Conservation (phyloP, 2,888 invertebrate genomes). For the Slavum lentiscoides region DNA sequence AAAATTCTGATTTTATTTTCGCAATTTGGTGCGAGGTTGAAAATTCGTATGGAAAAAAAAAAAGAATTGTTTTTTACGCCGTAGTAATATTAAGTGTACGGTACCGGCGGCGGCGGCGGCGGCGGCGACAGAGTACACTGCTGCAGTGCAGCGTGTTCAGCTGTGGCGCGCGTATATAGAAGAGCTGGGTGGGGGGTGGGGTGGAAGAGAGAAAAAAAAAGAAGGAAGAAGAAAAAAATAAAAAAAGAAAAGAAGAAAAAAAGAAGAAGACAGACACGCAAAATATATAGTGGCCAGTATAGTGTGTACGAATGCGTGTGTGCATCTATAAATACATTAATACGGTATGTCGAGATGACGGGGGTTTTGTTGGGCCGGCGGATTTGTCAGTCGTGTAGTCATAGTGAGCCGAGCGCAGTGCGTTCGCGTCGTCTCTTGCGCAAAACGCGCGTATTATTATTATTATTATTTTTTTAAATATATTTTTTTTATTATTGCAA, state of each 20-base stretch:
- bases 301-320: background rate
- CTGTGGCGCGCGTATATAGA: no score
- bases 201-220: background rate
- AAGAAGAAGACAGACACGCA: conserved; percentile 46
- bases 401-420: background rate
- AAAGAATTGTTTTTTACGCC: no score
- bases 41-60: no score
- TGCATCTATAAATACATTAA: conserved; percentile 48
- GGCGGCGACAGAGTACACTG: no score
- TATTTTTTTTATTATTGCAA: background rate
- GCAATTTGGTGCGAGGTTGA: no score
- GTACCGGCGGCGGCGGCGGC: no score
- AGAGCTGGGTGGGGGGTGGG: background rate
- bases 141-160: no score
- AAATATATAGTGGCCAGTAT: conserved; percentile 30
- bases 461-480: background rate
- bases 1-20: no score
- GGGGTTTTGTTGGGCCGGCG: conserved; percentile 29
- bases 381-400: background rate
- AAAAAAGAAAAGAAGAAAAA: background rate
- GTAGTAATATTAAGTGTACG: no score
- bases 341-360: conserved; percentile 49
- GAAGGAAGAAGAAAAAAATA: no score
- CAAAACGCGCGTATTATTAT: conserved; percentile 7
- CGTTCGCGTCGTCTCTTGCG: background rate